A percentile compares a stretch with the other conserved stretches of the same genome.
These are phyloP conservation scores for honey bee (Apis mellifera) DNA, from an alignment of 1,140 invertebrate species.

Conservation along the genomic window DNA sequence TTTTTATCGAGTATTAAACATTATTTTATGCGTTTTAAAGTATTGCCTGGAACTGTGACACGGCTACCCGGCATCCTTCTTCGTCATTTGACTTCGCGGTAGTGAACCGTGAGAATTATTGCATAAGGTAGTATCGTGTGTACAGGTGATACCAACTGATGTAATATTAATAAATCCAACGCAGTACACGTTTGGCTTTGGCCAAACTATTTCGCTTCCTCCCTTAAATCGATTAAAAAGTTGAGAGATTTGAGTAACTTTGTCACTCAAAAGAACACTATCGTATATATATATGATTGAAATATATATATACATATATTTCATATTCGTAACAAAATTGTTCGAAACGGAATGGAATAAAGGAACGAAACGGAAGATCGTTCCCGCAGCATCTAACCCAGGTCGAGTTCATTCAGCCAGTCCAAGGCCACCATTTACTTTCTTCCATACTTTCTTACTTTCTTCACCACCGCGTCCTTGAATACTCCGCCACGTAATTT, in stretches of 20 bases:
- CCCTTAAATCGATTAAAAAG: not conserved
- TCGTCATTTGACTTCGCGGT: slow-evolving; percentile 8
- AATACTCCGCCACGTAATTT: slow-evolving; percentile 14
- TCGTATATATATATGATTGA: too few relatives aligned
- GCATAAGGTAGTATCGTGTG: slow-evolving; percentile 24
- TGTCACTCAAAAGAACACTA: not conserved
- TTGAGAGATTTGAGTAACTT: not conserved
- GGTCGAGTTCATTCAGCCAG: not conserved
- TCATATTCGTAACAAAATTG: too few relatives aligned
- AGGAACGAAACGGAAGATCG: not conserved
- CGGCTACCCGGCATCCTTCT: slow-evolving; percentile 18
- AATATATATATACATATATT: too few relatives aligned
- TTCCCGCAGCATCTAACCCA: slow-evolving; percentile 5
- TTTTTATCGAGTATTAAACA: not conserved
- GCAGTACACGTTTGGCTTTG: too few relatives aligned
- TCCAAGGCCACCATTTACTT: slow-evolving; percentile 49
- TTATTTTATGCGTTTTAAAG: not conserved
- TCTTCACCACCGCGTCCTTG: slow-evolving; percentile 28
- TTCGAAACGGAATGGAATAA: not conserved
- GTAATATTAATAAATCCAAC: slow-evolving; percentile 21
- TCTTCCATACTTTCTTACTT: slow-evolving; percentile 58
- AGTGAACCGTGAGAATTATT: slow-evolving; percentile 33
- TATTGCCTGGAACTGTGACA: not conserved
- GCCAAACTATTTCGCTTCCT: not conserved
- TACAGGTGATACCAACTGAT: slow-evolving; percentile 10